A percentile compares a stretch with the other conserved stretches of the same genome.
Conservation (phyloP, 2,113 vertebrate genomes). For the Gasterosteus nipponicus region DNA sequence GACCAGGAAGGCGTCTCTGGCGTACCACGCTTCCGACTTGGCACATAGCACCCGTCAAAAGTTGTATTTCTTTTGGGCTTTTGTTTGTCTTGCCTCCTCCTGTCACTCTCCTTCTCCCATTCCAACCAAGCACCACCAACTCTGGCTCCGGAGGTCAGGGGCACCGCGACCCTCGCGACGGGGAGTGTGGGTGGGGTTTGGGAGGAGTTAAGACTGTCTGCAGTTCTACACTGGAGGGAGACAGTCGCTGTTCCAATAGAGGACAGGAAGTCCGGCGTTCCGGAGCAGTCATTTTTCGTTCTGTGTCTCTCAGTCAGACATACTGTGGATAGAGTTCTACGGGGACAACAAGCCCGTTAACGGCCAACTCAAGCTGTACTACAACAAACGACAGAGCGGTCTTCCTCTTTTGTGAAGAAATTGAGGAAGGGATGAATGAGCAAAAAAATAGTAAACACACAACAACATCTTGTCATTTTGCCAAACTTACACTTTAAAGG, state of each 20-base stretch:
- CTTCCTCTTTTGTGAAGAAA: conserved; percentile 68
- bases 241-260: conserved; percentile 32
- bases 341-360: conserved; percentile 38
- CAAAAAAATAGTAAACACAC: conserved; percentile 16
- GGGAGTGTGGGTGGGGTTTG: conserved; percentile 4
- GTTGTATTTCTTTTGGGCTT: conserved; percentile 22
- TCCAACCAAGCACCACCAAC: conserved; percentile 38
- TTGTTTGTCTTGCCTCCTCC: conserved; percentile 56
- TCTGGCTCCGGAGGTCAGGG: conserved; percentile 47
- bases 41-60: conserved; percentile 72
- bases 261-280: conserved; percentile 44
- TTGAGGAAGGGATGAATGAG: conserved; percentile 47
- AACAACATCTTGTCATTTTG: conserved; percentile 34
- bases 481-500: conserved; percentile 57
- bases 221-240: conserved; percentile 71
- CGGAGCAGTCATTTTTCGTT: conserved; percentile 39
- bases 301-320: conserved; percentile 49
- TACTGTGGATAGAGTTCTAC: conserved; percentile 51
- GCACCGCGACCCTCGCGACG: conserved; percentile 43
- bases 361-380: conserved; percentile 71
- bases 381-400: conserved; percentile 58
- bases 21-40: conserved; percentile 63
- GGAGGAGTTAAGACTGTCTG: conserved; percentile 46
- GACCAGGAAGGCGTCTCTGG: conserved; percentile 58
- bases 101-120: conserved; percentile 38